phyloP scores from a whole-genome alignment of 2,888 invertebrate species.

The Agelastica alni region DNA sequence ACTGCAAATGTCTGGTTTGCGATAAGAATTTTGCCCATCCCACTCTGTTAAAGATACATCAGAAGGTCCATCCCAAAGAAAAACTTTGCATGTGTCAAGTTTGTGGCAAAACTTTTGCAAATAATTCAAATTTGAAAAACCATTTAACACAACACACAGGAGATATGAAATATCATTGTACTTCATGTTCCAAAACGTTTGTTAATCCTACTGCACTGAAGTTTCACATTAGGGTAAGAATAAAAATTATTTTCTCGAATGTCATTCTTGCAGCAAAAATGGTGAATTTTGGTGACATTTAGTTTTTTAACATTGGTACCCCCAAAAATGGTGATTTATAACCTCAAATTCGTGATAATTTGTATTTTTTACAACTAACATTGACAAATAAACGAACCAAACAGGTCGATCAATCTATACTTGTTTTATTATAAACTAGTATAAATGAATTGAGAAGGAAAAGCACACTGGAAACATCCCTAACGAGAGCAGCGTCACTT shows the following conservation, averaged over 20 bases:
- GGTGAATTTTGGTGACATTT: too few relatives aligned
- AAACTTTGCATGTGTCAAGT: constrained; percentile 5
- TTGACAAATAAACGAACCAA: too few relatives aligned
- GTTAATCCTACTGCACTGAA: constrained; percentile 3
- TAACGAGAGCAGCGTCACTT: too few relatives aligned
- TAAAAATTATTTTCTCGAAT: too few relatives aligned
- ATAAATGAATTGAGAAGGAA: too few relatives aligned
- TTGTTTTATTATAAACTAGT: too few relatives aligned
- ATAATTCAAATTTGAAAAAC: constrained; percentile 6
- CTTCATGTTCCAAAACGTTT: constrained; percentile 2
- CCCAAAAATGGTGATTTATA: too few relatives aligned
- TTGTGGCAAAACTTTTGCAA: constrained; percentile 3
- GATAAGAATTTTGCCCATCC: constrained; percentile 3
- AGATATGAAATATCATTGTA: constrained; percentile 8
- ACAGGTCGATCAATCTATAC: too few relatives aligned
- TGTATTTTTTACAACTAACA: too few relatives aligned
- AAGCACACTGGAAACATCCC: too few relatives aligned
- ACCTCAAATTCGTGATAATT: too few relatives aligned
- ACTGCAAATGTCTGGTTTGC: background rate
- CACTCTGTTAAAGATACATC: constrained; percentile 5
- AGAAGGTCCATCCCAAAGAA: constrained; percentile 5
- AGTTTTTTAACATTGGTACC: background rate
- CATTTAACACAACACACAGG: constrained; percentile 10
- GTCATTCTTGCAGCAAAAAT: too few relatives aligned
- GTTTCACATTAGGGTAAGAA: constrained; percentile 9